Base-by-base conservation (phyloP, 2,113 vertebrate genomes). In the Leucoraja erinaceus region DNA sequence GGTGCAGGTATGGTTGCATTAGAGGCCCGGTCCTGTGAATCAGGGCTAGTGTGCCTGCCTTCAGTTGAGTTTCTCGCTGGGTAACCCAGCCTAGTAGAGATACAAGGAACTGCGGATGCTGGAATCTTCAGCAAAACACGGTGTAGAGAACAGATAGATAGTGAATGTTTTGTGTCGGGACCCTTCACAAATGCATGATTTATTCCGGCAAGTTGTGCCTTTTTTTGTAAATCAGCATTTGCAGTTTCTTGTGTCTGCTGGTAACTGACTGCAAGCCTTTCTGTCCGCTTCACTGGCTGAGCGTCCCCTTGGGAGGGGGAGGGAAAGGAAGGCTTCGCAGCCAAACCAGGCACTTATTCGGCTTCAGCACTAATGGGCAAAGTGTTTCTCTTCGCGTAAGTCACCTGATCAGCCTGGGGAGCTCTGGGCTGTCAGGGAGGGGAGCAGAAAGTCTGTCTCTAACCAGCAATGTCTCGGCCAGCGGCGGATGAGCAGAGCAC, bases 311-410 rank as follows among this genome's bases (percentile, higher is more conserved):
- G 66, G 66, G 66, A 68, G 66, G 66, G 66, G 16, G 38, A 47
- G 38, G 38, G 38, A 47, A 47, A 47, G 38, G 38, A 93, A 95
- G 88, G 28, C 74, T 95, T 96, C 95, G 95, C 94, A 95, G 95
- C 96, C 95, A 95, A 88, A 96, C 96, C 95, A 96, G 95, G 93
- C 61, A 10, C 95, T 94, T 94, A 93, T 95, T 96, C 96, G 94
- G 94, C 94, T 95, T 93, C 59, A 28, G 28, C 94, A 93, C 70
- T 96, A 94, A 95, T 94, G 95, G 95, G 93, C 93, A 93, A 93
- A 94, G 93, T 93, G 93, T 93, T 96, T 94, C 94, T 96, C 93
- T 96, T 95, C 96, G 93, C 96, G 95, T 96, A 96, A 95, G 95
- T 93, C 94, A 94, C 96, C 95, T 96, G 95, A 96, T 96, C 94